Conservation (phyloP, 2,888 invertebrate species). For the Aricia artaxerxes region DNA sequence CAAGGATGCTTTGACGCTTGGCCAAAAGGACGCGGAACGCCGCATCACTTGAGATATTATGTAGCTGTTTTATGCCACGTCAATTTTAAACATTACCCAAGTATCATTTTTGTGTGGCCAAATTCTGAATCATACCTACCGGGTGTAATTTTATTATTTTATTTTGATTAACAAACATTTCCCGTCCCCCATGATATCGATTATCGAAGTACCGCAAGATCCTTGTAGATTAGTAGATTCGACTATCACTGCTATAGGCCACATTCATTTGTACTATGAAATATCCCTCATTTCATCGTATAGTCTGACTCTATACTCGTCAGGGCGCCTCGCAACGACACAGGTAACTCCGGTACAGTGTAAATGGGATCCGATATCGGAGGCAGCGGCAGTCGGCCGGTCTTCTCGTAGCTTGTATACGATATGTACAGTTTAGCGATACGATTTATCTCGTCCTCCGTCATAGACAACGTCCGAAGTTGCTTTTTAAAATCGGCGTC, state of each 20-base stretch:
- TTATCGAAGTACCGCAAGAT: not conserved
- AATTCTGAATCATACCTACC: too few species aligned
- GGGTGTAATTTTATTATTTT: not conserved
- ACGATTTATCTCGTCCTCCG: conserved; percentile 63
- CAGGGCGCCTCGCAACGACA: conserved; percentile 58
- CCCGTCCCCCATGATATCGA: not conserved
- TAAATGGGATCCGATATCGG: conserved; percentile 69
- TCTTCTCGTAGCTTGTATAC: conserved; percentile 62
- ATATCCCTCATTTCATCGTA: conserved; percentile 46
- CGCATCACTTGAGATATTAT: too few species aligned
- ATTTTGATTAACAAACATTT: not conserved
- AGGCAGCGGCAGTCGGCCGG: conserved; percentile 62
- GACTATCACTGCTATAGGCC: too few species aligned
- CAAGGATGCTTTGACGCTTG: not conserved
- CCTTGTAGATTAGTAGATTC: not conserved
- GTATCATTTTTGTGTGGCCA: too few species aligned
- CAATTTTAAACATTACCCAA: not conserved
- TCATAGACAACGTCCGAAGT: conserved; percentile 61
- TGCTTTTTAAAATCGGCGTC: conserved; percentile 62
- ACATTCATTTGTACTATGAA: not conserved
- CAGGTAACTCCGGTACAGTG: conserved; percentile 62
- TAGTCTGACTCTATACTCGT: conserved; percentile 58
- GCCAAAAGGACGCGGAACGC: not conserved
- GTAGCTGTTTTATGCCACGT: not conserved
- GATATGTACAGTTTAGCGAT: conserved; percentile 66